Base-by-base conservation (phyloP, 2,797 vertebrate species). In the Macrochelys suwanniensis region DNA sequence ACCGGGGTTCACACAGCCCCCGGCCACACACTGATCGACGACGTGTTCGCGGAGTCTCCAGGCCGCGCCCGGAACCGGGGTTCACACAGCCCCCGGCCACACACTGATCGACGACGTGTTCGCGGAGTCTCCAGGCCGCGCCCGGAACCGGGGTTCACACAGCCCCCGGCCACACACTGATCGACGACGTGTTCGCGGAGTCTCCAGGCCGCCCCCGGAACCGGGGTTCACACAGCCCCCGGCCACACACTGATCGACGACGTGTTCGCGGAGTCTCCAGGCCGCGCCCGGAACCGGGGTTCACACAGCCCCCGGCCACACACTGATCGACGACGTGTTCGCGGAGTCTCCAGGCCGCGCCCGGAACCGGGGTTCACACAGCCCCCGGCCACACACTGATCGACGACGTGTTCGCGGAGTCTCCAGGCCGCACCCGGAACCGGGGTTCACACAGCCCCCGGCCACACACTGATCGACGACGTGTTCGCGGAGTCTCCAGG, bases 341-440 rank as follows among this genome's bases (percentile, higher is more conserved):
- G 10, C 16, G 0, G 33, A 19, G 16, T 5, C 33, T 15, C 2
- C 31, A 28, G 12, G 57, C 26, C 2, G 11, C 6, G 11, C 26
- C 54, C 2, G 26, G 56, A 11, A 26, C 56, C 11, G 56, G 9
- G 33, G 78, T 15, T 8, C 12, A 21, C 31, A 4, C 50, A 37
- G 31, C 37, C 50, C 25, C n/a, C n/a, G n/a, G n/a, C n/a, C n/a
- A n/a, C n/a, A n/a, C n/a, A n/a, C n/a, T n/a, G n/a, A n/a, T n/a
- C n/a, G n/a, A n/a, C n/a, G n/a, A n/a, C n/a, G n/a, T 19, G 61
- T 10, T 5, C 61, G 10, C 16, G 0, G 33, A 19, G 16, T 5
- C 33, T 15, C 2, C 31, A 28, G 12, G 57, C 26, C 2, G 11
- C 6, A 5, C 26, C 54, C 2, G 26, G 56, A 11, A 26, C 56